Base-by-base conservation (phyloP, 1,140 invertebrate species). In the Arctopsyche grandis region DNA sequence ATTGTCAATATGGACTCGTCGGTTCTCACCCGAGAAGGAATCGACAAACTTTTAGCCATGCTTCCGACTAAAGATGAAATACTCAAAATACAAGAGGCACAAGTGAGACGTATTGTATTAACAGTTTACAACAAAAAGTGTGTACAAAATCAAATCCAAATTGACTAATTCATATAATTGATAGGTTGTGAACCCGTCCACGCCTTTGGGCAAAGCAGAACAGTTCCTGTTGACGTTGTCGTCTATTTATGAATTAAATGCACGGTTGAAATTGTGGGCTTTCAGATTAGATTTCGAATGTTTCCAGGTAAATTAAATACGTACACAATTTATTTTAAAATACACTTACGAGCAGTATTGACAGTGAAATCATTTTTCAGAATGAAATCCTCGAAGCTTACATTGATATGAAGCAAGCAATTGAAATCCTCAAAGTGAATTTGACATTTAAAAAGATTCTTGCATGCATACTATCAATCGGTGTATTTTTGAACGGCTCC, bases 1-100 rank as follows among this genome's bases (percentile, higher is more conserved):
- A 99, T 99, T 83, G 89, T 99, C 82, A 99, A 99, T 90, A 99
- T 99, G 97, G 99, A 99, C 86, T 94, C 95, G 0, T 97, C 97
- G 0, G 98, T 99, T 74, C 97, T 99, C 89, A 99, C 98, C 83
- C 91, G 98, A 83, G 99, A 99, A 89, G 97, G 97, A 52, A 99
- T 99, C 79, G 98, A 99, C 91, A 99, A 99, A 93, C 92, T 99
- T 66, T 86, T 99, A 44, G 96, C 94, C 9, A 99, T 99, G 98
- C 90, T 99, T 84, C 99, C 99, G 26, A 96, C 96, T 14, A 96
- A 98, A 84, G 98, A 99, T 87, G 99, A 99, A 88, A 94, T 97
- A 84, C 92, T 93, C 5, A 96, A 96, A 89, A 99, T 99, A 84
- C 93, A 98, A 87, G 98, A 99, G 88, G 98, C 98, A 12, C 95